Evolutionary conservation across 2,888 invertebrate genomes (phyloP), one percentile per base, ranked within the genome.

Genomic region (Trissolcus brochymenae): DNA sequence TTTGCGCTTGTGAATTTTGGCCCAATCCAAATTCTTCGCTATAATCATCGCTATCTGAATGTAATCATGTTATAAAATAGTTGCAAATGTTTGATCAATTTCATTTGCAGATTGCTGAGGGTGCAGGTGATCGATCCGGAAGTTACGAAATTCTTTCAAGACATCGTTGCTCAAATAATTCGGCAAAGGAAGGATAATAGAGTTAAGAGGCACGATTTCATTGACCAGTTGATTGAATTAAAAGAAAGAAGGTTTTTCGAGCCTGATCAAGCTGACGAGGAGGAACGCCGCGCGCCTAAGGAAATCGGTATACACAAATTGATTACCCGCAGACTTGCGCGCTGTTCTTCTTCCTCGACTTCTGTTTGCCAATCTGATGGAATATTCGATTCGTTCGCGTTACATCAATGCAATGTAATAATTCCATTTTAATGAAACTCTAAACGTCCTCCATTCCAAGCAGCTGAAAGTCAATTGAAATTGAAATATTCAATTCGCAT

Each of bases 221-320:
- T 90, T 82, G 89, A 90, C 79, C 81, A 90, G 17, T 79, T 90
- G 74, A 82, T 90, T 51, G 87, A 90, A 59, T 68, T 89, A n/a
- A 89, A 86, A 79, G 84, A 87, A 65, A 84, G 83, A 41, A 84
- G 85, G 9, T 81, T 66, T 41, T 54, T 86, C 54, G 84, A 83
- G 9, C 73, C 78, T 54, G 84, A 86, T 49, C 76, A 79, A 25
- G 79, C 82, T 1, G 81, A 83, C 14, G 82, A 80, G 6, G 54
- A 71, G 17, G 71, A 81, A 0, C 55, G 46, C 1, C 79, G 81
- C 4, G 75, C 77, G 7, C 78, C 81, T 0, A 84, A 82, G 29
- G 84, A 85, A 64, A 83, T 85, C 51, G 86, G 86, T 87, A 81
- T 84, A 85, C 84, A 80, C 53, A 50, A 56, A 46, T 59, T 67